Percentiles rank a stretch among this genome's conserved stretches.
Conservation (phyloP, 2,888 invertebrate species). For the Omphaloscelis lunosa region DNA sequence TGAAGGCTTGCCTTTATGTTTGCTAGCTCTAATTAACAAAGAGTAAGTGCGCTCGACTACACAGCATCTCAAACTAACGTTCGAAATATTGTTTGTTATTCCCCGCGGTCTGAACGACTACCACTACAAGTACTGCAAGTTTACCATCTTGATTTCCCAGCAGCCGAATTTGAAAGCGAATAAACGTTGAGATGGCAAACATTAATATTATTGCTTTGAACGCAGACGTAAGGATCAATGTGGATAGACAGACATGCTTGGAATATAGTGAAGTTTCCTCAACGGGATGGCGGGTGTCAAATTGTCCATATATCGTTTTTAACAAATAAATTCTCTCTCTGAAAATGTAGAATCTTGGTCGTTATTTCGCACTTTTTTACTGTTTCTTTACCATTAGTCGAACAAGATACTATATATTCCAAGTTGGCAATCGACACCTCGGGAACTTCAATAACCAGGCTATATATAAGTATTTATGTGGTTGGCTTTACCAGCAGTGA, state of each 20-base stretch:
- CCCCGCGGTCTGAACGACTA: conserved; percentile 75
- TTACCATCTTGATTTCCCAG: conserved; percentile 87
- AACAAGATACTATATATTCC: conserved; percentile 48
- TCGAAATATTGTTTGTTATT: conserved; percentile 73
- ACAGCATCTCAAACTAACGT: conserved; percentile 68
- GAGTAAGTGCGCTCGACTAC: conserved; percentile 54
- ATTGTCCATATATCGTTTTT: neutral
- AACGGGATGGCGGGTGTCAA: conserved; percentile 6
- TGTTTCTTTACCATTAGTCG: conserved; percentile 31
- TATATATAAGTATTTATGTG: conserved; percentile 72
- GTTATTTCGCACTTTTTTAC: conserved; percentile 10
- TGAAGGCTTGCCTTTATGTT: conserved; percentile 21
- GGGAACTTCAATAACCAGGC: conserved; percentile 71
- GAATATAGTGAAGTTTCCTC: conserved; percentile 12
- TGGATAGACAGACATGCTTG: conserved; percentile 29
- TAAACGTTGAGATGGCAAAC: conserved; percentile 75
- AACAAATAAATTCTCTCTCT: neutral
- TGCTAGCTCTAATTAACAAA: conserved; percentile 46
- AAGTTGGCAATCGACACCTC: conserved; percentile 73
- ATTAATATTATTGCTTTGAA: conserved; percentile 68
- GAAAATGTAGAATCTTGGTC: neutral
- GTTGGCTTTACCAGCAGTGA: conserved; percentile 65
- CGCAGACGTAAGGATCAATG: conserved; percentile 55
- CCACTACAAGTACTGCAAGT: conserved; percentile 79
- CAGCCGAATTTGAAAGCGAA: conserved; percentile 83